These are phyloP conservation scores for Panthera leo DNA, from an alignment of 2,113 vertebrate species.

Conservation along the genomic window DNA sequence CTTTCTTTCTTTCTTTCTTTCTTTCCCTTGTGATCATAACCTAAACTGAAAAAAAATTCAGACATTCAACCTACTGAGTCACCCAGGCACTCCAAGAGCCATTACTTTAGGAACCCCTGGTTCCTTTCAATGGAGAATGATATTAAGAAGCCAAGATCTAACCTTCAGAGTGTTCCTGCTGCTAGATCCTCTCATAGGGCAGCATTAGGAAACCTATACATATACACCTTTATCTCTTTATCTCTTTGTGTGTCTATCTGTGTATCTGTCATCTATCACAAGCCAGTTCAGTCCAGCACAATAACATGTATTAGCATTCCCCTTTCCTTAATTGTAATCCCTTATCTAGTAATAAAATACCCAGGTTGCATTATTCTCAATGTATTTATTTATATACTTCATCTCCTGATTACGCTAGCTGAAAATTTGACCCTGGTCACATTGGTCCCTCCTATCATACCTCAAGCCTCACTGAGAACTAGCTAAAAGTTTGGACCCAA, in stretches of 20 bases:
- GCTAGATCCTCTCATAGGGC: background rate
- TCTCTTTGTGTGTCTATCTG: background rate
- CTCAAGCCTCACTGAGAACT: background rate
- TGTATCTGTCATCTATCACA: background rate
- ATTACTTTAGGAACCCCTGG: background rate
- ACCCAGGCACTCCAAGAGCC: background rate
- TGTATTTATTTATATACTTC: background rate
- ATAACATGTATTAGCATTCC: background rate
- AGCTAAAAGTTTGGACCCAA: background rate
- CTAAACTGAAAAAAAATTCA: no score
- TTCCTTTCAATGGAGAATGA: background rate
- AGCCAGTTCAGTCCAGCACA: background rate
- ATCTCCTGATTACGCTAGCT: background rate
- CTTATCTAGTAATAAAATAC: background rate
- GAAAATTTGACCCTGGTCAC: background rate
- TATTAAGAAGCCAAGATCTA: background rate
- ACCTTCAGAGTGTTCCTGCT: background rate
- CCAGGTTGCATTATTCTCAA: background rate
- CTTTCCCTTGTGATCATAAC: no score
- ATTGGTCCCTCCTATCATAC: background rate
- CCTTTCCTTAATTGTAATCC: background rate
- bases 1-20: no score
- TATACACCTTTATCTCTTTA: background rate
- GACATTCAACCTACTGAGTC: no score
- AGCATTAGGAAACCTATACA: background rate